Evolutionary conservation across 2,888 invertebrate species (phyloP), one percentile per base, ranked within the genome.

Genomic region (Dioctria rufipes): DNA sequence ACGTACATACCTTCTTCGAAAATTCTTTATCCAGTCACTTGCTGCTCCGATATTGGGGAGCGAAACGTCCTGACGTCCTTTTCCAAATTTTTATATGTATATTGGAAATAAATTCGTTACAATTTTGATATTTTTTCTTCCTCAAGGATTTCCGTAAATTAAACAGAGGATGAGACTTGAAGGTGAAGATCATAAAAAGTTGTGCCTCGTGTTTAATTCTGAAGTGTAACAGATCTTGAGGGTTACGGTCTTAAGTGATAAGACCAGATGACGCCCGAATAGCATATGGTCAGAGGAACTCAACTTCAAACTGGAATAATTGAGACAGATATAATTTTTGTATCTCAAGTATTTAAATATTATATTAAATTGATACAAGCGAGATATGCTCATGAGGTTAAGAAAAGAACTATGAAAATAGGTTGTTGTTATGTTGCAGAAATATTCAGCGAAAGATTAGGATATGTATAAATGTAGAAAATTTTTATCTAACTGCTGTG

Each of bases 61-160:
- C 66, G 42, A 37, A 43, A 65, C 65, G 37, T 42, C 51, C 5
- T 51, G 37, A 67, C 77, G 39, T 77, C 51, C 61, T 71, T 69
- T 39, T 13, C 9, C 13, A 13, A n/a, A 61, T 77, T 11, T 63
- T 77, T 46, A n/a, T 25, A 25, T 25, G 25, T 25, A 77, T 63
- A 60, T 60, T 37, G 77, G 60, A 66, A 81, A 81, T 79, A 66
- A 71, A 81, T 81, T 81, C 79, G 81, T 79, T 81, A 81, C 79
- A 81, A 65, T 73, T 79, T 69, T 67, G 49, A 67, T 61, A 54
- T 58, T 51, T 71, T 49, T 51, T 54, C 25, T 37, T 11, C 25
- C n/a, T 51, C 5, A 54, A n/a, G 4, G 54, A 51, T n/a, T 58
- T 73, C 42, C 42, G 42, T 46, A 40, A 6, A 37, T 58, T 5